A percentile compares a stretch with the other conserved stretches of the same genome.
Evolutionary conservation across 2,888 invertebrate species (phyloP).

Genomic region (Ariolimax columbianus): DNA sequence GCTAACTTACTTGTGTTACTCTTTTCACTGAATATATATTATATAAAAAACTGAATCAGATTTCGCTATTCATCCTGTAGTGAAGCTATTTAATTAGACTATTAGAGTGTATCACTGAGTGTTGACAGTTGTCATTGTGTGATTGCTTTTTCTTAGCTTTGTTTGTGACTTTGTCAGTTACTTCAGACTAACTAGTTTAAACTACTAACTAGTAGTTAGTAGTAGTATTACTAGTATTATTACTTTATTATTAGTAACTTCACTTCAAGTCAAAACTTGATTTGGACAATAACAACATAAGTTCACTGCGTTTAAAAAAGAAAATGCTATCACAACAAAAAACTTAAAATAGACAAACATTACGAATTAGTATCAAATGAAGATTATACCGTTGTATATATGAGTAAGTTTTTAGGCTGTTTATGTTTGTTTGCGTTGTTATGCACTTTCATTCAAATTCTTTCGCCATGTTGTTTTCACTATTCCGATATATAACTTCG

Average conservation of each 20-base stretch:
- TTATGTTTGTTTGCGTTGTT: not conserved
- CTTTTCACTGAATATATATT: too few relatives aligned
- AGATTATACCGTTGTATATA: not conserved
- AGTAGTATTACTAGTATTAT: too few relatives aligned
- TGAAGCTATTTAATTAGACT: too few relatives aligned
- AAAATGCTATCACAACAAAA: not conserved
- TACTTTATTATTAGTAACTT: not conserved
- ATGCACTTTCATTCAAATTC: not conserved
- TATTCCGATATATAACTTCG: slow-evolving; percentile 2
- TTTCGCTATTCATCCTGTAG: too few relatives aligned
- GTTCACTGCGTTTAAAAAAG: not conserved
- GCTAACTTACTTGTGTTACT: too few relatives aligned
- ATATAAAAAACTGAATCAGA: too few relatives aligned
- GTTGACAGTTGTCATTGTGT: too few relatives aligned
- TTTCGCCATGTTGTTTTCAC: slow-evolving; percentile 38
- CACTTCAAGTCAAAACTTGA: not conserved
- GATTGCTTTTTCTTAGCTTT: too few relatives aligned
- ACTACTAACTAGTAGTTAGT: too few relatives aligned
- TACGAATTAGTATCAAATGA: not conserved
- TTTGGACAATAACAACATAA: not conserved
- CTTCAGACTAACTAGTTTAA: too few relatives aligned
- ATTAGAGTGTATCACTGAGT: too few relatives aligned
- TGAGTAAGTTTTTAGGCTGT: not conserved
- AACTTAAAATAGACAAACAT: not conserved
- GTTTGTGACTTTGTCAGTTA: too few relatives aligned